phyloP scores from a whole-genome alignment of 2,888 invertebrate species.

The Scrobipalpa costella region DNA sequence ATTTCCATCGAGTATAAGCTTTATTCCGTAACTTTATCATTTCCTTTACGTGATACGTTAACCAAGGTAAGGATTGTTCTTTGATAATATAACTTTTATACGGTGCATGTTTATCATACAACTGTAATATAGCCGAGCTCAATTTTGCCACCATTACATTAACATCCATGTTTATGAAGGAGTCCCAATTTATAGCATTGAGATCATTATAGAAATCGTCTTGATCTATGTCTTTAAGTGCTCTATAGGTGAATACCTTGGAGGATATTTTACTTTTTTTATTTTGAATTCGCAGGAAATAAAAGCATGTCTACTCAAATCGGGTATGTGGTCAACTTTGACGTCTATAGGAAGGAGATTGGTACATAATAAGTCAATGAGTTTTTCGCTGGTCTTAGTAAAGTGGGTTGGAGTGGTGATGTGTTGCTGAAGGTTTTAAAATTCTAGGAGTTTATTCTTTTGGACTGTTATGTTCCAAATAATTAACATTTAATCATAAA shows the following conservation, averaged over 20 bases:
- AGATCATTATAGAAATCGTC: not conserved
- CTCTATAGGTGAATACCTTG: not conserved
- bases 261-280: not conserved
- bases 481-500: conserved; percentile 14
- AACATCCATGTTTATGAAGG: not conserved
- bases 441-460: not conserved
- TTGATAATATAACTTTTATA: not conserved
- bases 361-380: conserved; percentile 1
- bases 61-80: not conserved
- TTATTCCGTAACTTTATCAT: not conserved
- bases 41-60: not conserved
- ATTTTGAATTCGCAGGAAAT: not conserved
- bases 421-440: conserved; percentile 4
- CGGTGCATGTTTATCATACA: conserved; percentile 13
- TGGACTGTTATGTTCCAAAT: not conserved
- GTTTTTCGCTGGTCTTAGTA: not conserved
- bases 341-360: not conserved
- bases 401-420: conserved; percentile 10
- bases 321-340: conserved; percentile 1
- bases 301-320: conserved; percentile 3
- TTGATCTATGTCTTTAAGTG: not conserved
- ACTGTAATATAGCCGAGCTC: not conserved
- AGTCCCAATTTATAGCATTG: not conserved
- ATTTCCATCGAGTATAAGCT: not conserved
- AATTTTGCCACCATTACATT: not conserved